These are phyloP conservation scores for Stenodema calcarata DNA, from an alignment of 2,888 invertebrate genomes.

Conservation along the genomic window DNA sequence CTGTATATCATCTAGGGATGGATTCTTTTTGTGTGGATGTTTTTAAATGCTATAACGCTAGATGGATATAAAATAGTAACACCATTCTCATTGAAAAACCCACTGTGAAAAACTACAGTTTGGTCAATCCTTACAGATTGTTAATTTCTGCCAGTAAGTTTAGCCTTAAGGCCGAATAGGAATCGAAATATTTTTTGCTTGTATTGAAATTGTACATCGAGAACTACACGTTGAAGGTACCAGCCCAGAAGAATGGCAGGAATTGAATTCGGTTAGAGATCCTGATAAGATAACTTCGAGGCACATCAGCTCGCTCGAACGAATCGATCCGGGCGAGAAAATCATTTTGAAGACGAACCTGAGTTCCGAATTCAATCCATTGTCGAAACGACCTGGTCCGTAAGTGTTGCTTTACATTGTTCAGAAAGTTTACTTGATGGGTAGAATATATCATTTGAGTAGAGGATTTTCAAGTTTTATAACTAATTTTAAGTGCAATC, in stretches of 20 bases:
- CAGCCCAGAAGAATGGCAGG: conserved; percentile 51
- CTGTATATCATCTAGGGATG: too few relatives aligned
- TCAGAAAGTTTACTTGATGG: background rate
- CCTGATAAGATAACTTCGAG: conserved; percentile 37
- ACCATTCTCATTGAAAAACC: too few relatives aligned
- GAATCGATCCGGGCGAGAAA: conserved; percentile 27
- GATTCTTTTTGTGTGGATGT: too few relatives aligned
- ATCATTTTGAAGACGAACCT: conserved; percentile 51
- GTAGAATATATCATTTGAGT: too few relatives aligned
- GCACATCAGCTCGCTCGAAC: conserved; percentile 39
- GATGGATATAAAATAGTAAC: too few relatives aligned
- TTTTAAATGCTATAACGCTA: too few relatives aligned
- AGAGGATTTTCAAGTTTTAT: too few relatives aligned
- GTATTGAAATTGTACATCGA: background rate
- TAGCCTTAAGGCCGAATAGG: too few relatives aligned
- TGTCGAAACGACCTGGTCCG: conserved; percentile 16
- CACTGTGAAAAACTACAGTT: too few relatives aligned
- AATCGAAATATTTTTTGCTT: background rate
- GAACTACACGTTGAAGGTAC: conserved; percentile 1
- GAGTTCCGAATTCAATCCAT: conserved; percentile 49
- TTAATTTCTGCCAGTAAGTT: too few relatives aligned
- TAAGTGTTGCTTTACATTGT: background rate
- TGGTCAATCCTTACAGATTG: too few relatives aligned
- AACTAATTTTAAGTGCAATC: too few relatives aligned
- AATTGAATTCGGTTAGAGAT: background rate